phyloP scores from a whole-genome alignment of 2,888 invertebrate genomes.

The Calameuta filiformis region DNA sequence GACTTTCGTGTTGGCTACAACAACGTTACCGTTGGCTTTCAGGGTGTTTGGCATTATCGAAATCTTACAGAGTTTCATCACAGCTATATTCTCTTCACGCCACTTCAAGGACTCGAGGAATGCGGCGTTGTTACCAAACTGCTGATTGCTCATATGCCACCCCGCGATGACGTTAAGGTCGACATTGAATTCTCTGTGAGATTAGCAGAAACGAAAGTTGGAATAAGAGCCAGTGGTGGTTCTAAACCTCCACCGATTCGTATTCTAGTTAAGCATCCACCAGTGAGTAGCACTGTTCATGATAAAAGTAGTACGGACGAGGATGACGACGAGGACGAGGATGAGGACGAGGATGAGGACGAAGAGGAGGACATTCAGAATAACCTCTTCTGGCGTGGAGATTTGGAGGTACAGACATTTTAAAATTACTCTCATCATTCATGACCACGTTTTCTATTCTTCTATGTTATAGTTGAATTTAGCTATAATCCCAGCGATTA shows the following conservation, averaged over 20 bases:
- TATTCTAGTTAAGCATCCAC: slow-evolving; percentile 35
- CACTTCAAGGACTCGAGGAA: slow-evolving; percentile 81
- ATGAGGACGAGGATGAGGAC: slow-evolving; percentile 58
- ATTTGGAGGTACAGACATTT: slow-evolving; percentile 66
- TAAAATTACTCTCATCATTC: slow-evolving; percentile 25
- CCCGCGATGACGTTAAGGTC: slow-evolving; percentile 54
- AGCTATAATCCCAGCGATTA: slow-evolving; percentile 46
- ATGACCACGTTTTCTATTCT: slow-evolving; percentile 21
- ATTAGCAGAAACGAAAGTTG: slow-evolving; percentile 76
- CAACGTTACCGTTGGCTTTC: slow-evolving; percentile 78
- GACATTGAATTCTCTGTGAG: slow-evolving; percentile 78
- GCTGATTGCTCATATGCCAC: slow-evolving; percentile 70
- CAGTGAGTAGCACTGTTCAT: not conserved
- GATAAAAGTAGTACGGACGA: slow-evolving; percentile 21
- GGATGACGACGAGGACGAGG: slow-evolving; percentile 48
- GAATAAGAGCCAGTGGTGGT: slow-evolving; percentile 45
- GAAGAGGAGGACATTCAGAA: slow-evolving; percentile 66
- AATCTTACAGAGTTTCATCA: slow-evolving; percentile 80
- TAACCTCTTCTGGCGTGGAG: slow-evolving; percentile 70
- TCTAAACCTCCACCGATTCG: slow-evolving; percentile 50
- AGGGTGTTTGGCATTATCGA: slow-evolving; percentile 81
- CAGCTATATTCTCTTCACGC: slow-evolving; percentile 81
- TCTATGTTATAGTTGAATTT: slow-evolving; percentile 39
- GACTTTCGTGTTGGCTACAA: slow-evolving; percentile 84
- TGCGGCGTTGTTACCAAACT: slow-evolving; percentile 81